Percentiles rank a stretch among this genome's conserved stretches.
Evolutionary conservation across 2,113 vertebrate genomes (phyloP).

Genomic region (Xiphophorus maculatus): DNA sequence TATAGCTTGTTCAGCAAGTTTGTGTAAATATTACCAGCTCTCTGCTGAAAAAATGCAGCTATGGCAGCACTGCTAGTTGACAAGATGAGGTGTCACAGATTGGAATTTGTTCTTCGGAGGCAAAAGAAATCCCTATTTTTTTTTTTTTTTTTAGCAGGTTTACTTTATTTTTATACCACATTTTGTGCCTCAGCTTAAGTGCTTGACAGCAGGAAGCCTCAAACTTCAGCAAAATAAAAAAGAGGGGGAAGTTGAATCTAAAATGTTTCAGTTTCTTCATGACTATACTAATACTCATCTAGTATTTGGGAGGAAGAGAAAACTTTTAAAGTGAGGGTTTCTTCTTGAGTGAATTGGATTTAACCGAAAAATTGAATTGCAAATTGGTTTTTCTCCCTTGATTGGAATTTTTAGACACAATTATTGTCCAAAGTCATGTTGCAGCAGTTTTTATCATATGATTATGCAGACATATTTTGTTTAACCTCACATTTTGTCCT

Average conservation of each 20-base stretch:
- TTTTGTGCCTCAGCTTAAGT: background rate
- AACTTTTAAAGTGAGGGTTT: no score
- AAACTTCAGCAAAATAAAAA: background rate
- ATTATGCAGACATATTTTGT: no score
- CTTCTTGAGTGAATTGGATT: no score
- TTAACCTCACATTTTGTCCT: no score
- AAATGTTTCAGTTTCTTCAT: background rate
- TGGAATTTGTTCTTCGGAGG: slow-evolving; percentile 1
- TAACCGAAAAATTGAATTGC: no score
- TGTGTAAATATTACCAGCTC: background rate
- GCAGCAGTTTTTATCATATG: no score
- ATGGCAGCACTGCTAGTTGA: slow-evolving; percentile 4
- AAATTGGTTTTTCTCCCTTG: no score
- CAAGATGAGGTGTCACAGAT: slow-evolving; percentile 14
- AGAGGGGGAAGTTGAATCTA: background rate
- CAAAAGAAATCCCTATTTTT: background rate
- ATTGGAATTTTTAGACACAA: no score
- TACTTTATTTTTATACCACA: background rate
- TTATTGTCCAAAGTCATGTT: no score
- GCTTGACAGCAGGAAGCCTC: background rate
- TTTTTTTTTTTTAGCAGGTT: background rate
- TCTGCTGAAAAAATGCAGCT: background rate
- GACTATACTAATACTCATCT: no score
- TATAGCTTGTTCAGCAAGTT: background rate
- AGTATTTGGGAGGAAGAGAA: no score